Evolutionary conservation across 1,140 invertebrate species (phyloP), one percentile per base, ranked within the genome.

Genomic region (Eriocheir sinensis): DNA sequence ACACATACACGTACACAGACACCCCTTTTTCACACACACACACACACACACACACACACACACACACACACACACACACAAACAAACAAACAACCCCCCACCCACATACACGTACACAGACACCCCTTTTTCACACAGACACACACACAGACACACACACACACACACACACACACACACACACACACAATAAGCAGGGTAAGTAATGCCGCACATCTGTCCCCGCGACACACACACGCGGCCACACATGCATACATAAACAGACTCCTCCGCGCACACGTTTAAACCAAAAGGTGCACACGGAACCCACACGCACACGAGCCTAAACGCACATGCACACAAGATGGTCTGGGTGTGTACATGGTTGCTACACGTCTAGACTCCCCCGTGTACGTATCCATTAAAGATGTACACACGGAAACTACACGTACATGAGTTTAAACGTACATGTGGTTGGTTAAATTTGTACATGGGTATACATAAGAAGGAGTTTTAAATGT

Each of bases 141-240:
- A 83, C 81, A 6, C 85, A 34, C 85, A 88, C 85, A 88, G 32
- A 88, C 41, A 88, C 27, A 48, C 53, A 40, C 30, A 81, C 90
- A 81, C 90, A 81, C 41, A 53, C 88, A 89, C 88, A 89, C 41
- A 89, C 88, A 89, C 88, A 89, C 88, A 89, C 88, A 89, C 44
- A 89, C 88, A 89, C 88, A 89, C 88, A 89, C 88, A 89, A 34
- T 38, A 34, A 53, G 15, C 72, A 41, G 48, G n/a, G 17, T 83
- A 92, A 92, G 40, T 92, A 44, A 92, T 83, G 91, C 44, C n/a
- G 48, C 30, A 83, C 79, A 91, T 91, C 32, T 80, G 79, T 92
- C 34, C 15, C 21, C 6, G 8, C 88, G 41, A 89, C 88, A 89
- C 88, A 30, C 27, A 89, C 88, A 89, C 40, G n/a, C 21, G 21